Evolutionary conservation across 2,113 vertebrate genomes (phyloP).

Genomic region (Engraulis encrasicolus): DNA sequence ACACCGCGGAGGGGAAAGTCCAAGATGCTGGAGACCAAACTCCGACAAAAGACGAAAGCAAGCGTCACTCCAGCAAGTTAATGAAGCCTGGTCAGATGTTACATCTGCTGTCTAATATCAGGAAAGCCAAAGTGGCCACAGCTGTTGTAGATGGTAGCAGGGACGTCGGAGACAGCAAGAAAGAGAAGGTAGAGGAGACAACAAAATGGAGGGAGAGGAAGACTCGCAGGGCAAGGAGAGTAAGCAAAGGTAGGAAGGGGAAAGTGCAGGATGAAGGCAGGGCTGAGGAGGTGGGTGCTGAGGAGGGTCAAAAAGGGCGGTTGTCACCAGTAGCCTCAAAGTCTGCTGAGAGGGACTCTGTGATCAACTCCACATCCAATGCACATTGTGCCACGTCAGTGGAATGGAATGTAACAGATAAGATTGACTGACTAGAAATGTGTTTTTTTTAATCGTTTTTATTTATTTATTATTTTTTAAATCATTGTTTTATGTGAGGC

Average conservation of each 20-base stretch:
- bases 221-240: constrained; percentile 58
- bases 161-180: neutral
- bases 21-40: neutral
- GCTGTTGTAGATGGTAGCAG: neutral
- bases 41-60: neutral
- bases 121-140: neutral
- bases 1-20: neutral
- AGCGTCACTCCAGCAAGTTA: neutral
- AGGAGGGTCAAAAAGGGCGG: neutral
- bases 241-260: constrained; percentile 1
- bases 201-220: constrained; percentile 58
- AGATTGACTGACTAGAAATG: neutral
- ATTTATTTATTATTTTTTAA: neutral
- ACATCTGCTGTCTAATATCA: neutral
- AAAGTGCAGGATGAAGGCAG: neutral
- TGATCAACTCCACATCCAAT: neutral
- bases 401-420: neutral
- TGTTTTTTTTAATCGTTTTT: neutral
- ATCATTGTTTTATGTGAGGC: neutral
- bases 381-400: neutral
- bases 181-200: neutral
- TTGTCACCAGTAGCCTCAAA: neutral
- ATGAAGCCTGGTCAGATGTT: neutral
- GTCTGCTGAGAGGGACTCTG: neutral
- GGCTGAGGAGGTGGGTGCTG: too few species aligned